Percentiles rank a stretch among this genome's conserved stretches.
These are phyloP conservation scores for Dendrocopos noguchii DNA, from an alignment of 2,113 vertebrate species.

Conservation along the genomic window DNA sequence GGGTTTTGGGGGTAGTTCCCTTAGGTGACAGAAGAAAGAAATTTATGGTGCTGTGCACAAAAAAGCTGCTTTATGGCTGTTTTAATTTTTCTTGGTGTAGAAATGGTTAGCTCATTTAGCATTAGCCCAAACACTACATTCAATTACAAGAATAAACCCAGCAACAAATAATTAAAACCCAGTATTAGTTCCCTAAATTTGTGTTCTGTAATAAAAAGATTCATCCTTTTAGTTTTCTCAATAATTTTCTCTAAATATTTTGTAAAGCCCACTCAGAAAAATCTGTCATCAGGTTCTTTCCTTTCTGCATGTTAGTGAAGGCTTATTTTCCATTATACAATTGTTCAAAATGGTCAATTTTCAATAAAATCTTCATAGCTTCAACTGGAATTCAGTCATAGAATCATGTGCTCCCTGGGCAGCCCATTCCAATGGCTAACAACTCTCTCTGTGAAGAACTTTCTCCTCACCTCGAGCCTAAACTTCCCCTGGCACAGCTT, in stretches of 20 bases:
- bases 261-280: not conserved
- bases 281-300: not conserved
- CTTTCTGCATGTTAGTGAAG: not conserved
- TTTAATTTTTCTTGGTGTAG: not conserved
- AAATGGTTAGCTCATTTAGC: not conserved
- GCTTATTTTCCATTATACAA: not conserved
- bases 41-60: rapidly evolving
- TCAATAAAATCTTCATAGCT: slow-evolving; percentile 3
- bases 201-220: not conserved
- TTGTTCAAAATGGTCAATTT: slow-evolving; percentile 2
- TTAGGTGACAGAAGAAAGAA: not conserved
- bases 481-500: too few species aligned
- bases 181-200: not conserved
- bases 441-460: too few species aligned
- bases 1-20: not conserved
- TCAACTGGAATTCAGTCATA: not conserved
- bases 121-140: not conserved
- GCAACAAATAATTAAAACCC: not conserved
- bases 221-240: not conserved
- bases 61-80: not conserved
- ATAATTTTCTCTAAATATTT: not conserved
- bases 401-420: too few species aligned
- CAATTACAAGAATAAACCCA: not conserved
- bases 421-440: too few species aligned
- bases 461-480: too few species aligned